Evolutionary conservation across 2,797 vertebrate species (phyloP), one percentile per base, ranked within the genome.

Genomic region (Pseudocheirus occidentalis): DNA sequence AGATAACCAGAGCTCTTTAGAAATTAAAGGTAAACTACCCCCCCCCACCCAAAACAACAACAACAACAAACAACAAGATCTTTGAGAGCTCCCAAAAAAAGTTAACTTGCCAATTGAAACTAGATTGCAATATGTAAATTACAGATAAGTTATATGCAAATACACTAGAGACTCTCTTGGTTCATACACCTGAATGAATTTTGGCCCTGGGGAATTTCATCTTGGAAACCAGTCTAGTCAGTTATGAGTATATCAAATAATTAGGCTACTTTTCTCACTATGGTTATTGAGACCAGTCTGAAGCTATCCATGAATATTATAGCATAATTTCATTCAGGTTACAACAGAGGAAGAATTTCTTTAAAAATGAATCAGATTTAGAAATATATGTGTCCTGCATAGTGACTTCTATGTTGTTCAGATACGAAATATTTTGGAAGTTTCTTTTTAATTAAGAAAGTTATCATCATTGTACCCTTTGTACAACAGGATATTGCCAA

Each of bases 401-500:
- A 66, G 87, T 46, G 54, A 90, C 90, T 94, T 90, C 57, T 21
- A 24, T 12, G 55, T 29, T 53, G 53, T 9, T 27, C 54, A n/a
- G 5, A 90, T 21, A 52, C 93, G 58, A 92, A 81, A 94, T 29
- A 31, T 91, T 66, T 54, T 52, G 29, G 52, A 92, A 92, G 90
- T 54, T 24, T 58, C 27, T 52, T 91, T 94, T 94, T 40, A 93
- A 54, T 52, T 90, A 54, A 62, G 14, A 73, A n/a, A 0, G 29
- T 18, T 59, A 90, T 29, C 12, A 46, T 28, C 55, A 81, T 16
- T 58, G 53, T 11, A 87, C 28, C 7, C 59, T 92, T 94, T 92
- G n/a, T 50, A 93, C 57, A 95, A 92, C n/a, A 92, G 93, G 21
- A 56, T 66, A 57, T 81, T 94, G 91, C 29, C 91, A 57, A 93